These are phyloP conservation scores for Ascaphus truei DNA, from an alignment of 2,113 vertebrate species.

Conservation along the genomic window DNA sequence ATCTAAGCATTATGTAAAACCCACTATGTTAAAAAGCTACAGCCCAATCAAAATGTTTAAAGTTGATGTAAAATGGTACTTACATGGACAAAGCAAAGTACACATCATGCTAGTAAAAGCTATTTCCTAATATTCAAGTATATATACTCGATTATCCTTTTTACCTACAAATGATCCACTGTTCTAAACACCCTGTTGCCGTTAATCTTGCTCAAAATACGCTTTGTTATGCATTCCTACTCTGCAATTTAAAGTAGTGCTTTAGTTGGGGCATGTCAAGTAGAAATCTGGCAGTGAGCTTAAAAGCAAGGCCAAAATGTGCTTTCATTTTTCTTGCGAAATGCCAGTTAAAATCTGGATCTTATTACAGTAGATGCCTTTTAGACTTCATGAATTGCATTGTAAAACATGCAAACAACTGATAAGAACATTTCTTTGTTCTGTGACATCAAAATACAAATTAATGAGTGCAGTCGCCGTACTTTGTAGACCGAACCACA, in stretches of 20 bases:
- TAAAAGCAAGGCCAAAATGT: not conserved
- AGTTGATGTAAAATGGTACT: not conserved
- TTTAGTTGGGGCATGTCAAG: constrained; percentile 1
- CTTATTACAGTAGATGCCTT: constrained; percentile 20
- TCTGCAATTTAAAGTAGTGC: constrained; percentile 1
- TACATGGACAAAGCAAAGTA: not conserved
- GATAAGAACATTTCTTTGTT: constrained; percentile 33
- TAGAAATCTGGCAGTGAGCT: constrained; percentile 18
- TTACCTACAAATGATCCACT: too few relatives aligned
- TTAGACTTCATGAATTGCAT: not conserved
- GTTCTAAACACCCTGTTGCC: not conserved
- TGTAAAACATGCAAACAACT: constrained; percentile 37
- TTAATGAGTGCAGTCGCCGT: not conserved
- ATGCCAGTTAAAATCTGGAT: constrained; percentile 17
- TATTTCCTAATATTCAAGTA: not conserved
- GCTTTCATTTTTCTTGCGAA: constrained; percentile 27
- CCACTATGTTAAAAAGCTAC: too few relatives aligned
- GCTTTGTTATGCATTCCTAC: not conserved
- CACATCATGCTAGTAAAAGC: constrained; percentile 14
- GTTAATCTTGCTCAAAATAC: not conserved
- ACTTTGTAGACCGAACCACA: constrained; percentile 5
- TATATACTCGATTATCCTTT: too few relatives aligned
- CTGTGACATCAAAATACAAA: constrained; percentile 22
- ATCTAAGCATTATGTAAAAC: not conserved
- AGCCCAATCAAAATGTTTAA: not conserved